phyloP scores from a whole-genome alignment of 2,113 vertebrate genomes.

The Pica pica region DNA sequence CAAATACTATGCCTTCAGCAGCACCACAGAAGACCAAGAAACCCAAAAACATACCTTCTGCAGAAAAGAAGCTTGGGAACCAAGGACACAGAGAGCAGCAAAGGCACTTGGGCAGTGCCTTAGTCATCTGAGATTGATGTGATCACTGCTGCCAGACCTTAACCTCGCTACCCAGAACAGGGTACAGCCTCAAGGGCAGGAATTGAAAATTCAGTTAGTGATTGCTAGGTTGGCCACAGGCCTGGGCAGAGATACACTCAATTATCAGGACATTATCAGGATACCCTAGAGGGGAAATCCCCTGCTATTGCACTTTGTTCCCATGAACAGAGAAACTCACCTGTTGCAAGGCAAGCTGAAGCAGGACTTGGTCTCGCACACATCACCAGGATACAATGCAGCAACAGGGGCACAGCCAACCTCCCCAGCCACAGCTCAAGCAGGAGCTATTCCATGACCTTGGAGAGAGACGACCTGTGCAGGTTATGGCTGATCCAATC shows the following conservation, averaged over 20 bases:
- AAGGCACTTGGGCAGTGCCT: background rate
- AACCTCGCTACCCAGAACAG: background rate
- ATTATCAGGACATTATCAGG: background rate
- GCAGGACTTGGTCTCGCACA: background rate
- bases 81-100: background rate
- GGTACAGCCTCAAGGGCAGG: background rate
- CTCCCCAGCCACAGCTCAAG: background rate
- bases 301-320: background rate
- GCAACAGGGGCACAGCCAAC: background rate
- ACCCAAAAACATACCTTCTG: background rate
- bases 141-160: background rate
- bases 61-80: background rate
- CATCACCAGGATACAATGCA: background rate
- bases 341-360: background rate
- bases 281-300: background rate
- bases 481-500: background rate
- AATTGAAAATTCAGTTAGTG: background rate
- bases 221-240: background rate
- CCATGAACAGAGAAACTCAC: background rate
- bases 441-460: rapidly evolving
- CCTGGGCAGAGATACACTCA: background rate
- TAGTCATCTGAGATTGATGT: background rate
- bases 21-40: background rate
- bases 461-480: background rate
- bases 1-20: background rate